phyloP scores from a whole-genome alignment of 2,888 invertebrate species.

The Ophraella communa region DNA sequence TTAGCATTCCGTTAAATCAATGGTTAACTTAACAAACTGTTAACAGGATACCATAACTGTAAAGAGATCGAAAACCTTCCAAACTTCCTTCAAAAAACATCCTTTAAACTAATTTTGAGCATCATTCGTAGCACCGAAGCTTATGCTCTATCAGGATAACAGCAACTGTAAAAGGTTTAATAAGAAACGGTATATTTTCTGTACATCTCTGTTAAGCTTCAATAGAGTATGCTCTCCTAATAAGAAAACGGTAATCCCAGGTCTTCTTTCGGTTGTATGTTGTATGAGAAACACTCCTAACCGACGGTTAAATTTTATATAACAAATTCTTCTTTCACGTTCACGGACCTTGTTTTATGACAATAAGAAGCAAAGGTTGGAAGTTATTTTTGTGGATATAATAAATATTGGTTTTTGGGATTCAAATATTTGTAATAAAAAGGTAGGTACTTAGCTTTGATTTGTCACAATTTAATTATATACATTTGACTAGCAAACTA shows the following conservation, averaged over 20 bases:
- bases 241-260: slow-evolving; percentile 18
- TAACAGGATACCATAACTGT: neutral
- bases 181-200: neutral
- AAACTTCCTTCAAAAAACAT: neutral
- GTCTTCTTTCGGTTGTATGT: neutral
- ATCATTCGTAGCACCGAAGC: slow-evolving; percentile 10
- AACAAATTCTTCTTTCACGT: neutral
- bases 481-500: no score
- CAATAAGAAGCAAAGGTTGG: no score
- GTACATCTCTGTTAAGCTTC: neutral
- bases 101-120: slow-evolving; percentile 8
- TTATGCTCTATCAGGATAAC: neutral
- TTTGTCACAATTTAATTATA: no score
- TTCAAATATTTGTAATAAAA: no score
- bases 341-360: no score
- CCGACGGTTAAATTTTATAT: neutral
- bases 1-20: neutral
- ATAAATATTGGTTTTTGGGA: no score
- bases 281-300: neutral
- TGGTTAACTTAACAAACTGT: slow-evolving; percentile 10
- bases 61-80: no score
- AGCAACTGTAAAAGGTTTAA: neutral
- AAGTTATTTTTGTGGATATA: no score
- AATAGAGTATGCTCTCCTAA: neutral
- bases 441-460: no score